Evolutionary conservation across 2,797 vertebrate genomes (phyloP).

Genomic region (Sternarchorhynchus goeldii): DNA sequence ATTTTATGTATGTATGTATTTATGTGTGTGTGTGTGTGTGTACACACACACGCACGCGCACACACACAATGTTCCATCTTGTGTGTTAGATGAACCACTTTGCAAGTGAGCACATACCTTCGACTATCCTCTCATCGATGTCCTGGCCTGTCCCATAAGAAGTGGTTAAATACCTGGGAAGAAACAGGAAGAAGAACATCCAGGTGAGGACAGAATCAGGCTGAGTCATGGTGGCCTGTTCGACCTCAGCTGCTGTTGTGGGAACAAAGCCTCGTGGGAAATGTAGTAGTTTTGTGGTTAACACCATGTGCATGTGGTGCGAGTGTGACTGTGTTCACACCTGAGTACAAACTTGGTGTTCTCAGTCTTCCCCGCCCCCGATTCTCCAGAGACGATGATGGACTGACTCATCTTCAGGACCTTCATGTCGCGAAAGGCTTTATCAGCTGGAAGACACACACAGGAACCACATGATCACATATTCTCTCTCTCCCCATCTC

Average conservation of each 20-base stretch:
- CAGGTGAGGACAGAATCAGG: background rate
- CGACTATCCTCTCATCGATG: slow-evolving; percentile 90
- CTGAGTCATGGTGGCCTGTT: background rate
- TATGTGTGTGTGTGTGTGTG: no score
- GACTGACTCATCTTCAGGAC: slow-evolving; percentile 90
- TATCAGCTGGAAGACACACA: slow-evolving; percentile 77
- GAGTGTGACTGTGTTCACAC: slow-evolving; percentile 58
- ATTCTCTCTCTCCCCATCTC: background rate
- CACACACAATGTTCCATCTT: no score
- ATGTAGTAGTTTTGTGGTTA: background rate
- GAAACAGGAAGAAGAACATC: background rate
- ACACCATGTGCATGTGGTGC: background rate
- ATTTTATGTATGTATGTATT: no score
- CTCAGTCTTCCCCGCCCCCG: slow-evolving; percentile 90
- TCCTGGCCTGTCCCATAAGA: slow-evolving; percentile 88
- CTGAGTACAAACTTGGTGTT: slow-evolving; percentile 91
- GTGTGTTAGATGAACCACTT: background rate
- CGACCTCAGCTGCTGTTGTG: no score
- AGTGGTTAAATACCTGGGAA: slow-evolving; percentile 83
- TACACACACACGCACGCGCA: no score
- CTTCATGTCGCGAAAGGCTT: slow-evolving; percentile 90
- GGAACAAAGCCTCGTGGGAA: background rate
- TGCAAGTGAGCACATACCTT: slow-evolving; percentile 73
- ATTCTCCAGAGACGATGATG: slow-evolving; percentile 89
- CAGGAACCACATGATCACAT: background rate